These are phyloP conservation scores for Pinctada fucata DNA, from an alignment of 2,888 invertebrate species.

Conservation along the genomic window DNA sequence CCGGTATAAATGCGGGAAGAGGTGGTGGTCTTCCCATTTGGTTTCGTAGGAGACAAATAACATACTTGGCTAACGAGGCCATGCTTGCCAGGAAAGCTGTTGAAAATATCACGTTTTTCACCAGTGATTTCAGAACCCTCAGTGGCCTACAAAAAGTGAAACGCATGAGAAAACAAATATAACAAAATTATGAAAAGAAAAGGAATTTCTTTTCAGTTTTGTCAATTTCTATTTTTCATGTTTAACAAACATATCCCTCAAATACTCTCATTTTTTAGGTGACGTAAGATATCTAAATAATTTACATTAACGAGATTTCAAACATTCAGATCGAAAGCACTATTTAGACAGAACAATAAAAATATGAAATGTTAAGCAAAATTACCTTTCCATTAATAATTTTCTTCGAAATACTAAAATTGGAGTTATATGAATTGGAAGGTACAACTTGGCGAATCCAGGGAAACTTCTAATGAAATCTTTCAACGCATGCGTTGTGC, in stretches of 20 bases:
- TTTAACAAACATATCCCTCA: too few species aligned
- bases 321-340: too few species aligned
- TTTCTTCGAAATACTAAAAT: conserved; percentile 60
- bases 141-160: conserved; percentile 54
- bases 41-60: conserved; percentile 63
- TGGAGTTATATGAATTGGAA: conserved; percentile 66
- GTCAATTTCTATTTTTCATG: too few species aligned
- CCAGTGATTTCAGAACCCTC: conserved; percentile 49
- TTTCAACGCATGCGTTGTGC: conserved; percentile 55
- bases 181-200: not conserved
- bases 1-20: conserved; percentile 57
- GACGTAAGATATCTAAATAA: too few species aligned
- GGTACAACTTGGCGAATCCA: conserved; percentile 64
- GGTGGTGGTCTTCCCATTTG: conserved; percentile 57
- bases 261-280: too few species aligned
- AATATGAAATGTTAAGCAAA: not conserved
- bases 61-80: conserved; percentile 64
- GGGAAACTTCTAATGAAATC: conserved; percentile 62
- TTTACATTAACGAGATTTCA: too few species aligned
- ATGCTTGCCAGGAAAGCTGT: conserved; percentile 63
- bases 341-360: too few species aligned
- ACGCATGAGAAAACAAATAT: conserved; percentile 1
- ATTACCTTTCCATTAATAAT: conserved; percentile 55
- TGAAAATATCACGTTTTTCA: conserved; percentile 61
- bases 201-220: too few species aligned